These are phyloP conservation scores for Characodon lateralis DNA, from an alignment of 2,797 vertebrate species.

Conservation along the genomic window DNA sequence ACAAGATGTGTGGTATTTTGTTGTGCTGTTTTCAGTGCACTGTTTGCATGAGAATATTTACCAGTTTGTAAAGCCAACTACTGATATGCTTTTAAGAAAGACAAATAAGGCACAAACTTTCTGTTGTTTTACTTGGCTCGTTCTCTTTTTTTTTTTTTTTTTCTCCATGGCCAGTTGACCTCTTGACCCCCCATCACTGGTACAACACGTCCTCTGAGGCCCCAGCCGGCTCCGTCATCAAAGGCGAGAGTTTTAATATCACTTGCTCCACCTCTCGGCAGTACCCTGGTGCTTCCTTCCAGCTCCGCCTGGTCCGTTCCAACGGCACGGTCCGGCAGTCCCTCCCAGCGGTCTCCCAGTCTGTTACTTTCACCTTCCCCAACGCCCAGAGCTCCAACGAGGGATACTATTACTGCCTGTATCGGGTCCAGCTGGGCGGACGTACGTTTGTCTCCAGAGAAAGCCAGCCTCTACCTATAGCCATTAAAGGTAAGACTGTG, in stretches of 20 bases:
- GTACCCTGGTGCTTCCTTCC: conserved; percentile 80
- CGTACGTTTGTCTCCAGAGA: conserved; percentile 81
- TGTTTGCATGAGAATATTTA: not conserved
- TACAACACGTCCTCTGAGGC: conserved; percentile 79
- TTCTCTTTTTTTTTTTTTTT: not conserved
- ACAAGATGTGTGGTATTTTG: not conserved
- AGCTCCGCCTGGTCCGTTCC: conserved; percentile 81
- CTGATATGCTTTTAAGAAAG: not conserved
- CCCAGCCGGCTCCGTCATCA: conserved; percentile 75
- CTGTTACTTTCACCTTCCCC: conserved; percentile 80
- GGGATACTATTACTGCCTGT: conserved; percentile 85
- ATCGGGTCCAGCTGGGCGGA: conserved; percentile 79
- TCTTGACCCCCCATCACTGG: conserved; percentile 82
- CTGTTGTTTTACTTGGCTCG: not conserved
- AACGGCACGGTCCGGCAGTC: conserved; percentile 81
- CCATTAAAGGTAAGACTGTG: conserved; percentile 75
- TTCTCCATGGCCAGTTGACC: conserved; percentile 71
- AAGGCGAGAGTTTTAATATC: conserved; percentile 80
- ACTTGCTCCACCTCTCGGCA: conserved; percentile 79
- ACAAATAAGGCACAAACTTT: too few relatives aligned
- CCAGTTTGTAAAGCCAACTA: not conserved
- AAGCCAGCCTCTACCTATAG: conserved; percentile 82
- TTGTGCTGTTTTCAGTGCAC: not conserved
- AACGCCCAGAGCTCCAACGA: conserved; percentile 78
- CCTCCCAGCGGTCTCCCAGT: conserved; percentile 72